Evolutionary conservation across 37 sponge, comb jelly and placozoan species (phyloP), one percentile per base, ranked within the genome.

Genomic region (Eunapius fragilis): DNA sequence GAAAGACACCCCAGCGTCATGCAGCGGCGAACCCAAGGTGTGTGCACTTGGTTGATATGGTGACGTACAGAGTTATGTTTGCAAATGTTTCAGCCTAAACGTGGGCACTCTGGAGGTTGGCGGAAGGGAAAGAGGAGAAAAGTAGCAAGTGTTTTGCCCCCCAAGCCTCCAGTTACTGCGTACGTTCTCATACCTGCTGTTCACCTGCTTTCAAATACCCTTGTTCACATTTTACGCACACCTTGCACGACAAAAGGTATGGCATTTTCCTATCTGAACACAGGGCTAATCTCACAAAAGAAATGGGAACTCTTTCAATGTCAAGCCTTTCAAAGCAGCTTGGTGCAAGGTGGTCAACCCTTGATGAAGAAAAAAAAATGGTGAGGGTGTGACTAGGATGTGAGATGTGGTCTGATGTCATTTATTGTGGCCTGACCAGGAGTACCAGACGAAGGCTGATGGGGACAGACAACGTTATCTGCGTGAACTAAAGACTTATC

Each of bases 111-210:
- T 14, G 87, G 87, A 67, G 87, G 87, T 25, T 86, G 87, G 87
- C 73, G 80, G 17, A 86, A 86, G 67, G 87, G 87, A 25, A 86
- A 80, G 67, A 86, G 38, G 41, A 36, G 87, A 31, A 86, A 71
- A 50, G 14, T 17, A 4, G 17, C 17, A 1, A 58, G 58, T 17
- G 1, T 58, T 10, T 58, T 58, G 17, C 70, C 35, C 12, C 87
- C 87, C 0, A 86, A 86, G 71, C 87, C 87, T 74, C 87, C 87
- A 0, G 72, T 80, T 30, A 86, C 87, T 33, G 87, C 77, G 87
- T 86, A 80, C 0, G 74, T 76, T 31, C 5, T 2, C 22, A 11
- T 1, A 58, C 14, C 22, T 13, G 14, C 25, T 72, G 31, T 25
- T 9, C 14, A 22, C 14, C 22, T 25, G 11, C 31, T 25, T 7